Evolutionary conservation across 2,113 vertebrate genomes (phyloP).

Genomic region (Ammodytes dubius): DNA sequence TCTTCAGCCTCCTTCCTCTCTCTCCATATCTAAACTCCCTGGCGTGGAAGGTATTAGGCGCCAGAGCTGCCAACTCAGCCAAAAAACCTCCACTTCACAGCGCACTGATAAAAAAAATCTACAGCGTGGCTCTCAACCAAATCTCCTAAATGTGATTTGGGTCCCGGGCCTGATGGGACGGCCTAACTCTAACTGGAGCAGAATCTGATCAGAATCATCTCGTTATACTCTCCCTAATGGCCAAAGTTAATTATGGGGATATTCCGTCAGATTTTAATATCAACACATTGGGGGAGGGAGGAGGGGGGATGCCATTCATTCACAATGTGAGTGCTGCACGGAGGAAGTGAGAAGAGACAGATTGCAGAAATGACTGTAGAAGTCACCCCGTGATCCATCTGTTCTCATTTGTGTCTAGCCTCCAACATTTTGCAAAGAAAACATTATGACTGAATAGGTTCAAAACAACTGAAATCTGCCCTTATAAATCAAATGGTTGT

Average conservation of each 20-base stretch:
- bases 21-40: slow-evolving; percentile 55
- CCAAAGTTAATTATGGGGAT: slow-evolving; percentile 76
- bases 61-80: slow-evolving; percentile 74
- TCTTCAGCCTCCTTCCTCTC: slow-evolving; percentile 38
- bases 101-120: slow-evolving; percentile 53
- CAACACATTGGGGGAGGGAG: slow-evolving; percentile 22
- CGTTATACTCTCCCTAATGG: slow-evolving; percentile 76
- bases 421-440: slow-evolving; percentile 28
- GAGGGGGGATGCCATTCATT: background rate
- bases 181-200: slow-evolving; percentile 75
- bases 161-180: slow-evolving; percentile 66
- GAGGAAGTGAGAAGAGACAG: slow-evolving; percentile 59
- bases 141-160: slow-evolving; percentile 79
- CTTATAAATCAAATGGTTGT: background rate
- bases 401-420: slow-evolving; percentile 52
- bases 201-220: slow-evolving; percentile 78
- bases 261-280: slow-evolving; percentile 79
- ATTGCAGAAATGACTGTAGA: slow-evolving; percentile 58
- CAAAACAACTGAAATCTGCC: slow-evolving; percentile 1
- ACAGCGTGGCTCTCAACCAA: slow-evolving; percentile 79
- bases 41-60: slow-evolving; percentile 61
- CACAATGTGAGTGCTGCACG: slow-evolving; percentile 40
- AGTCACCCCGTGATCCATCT: slow-evolving; percentile 58
- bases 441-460: slow-evolving; percentile 18
- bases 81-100: slow-evolving; percentile 71